Conservation (phyloP, 2,797 vertebrate species). For the Sebastolobus altivelis region DNA sequence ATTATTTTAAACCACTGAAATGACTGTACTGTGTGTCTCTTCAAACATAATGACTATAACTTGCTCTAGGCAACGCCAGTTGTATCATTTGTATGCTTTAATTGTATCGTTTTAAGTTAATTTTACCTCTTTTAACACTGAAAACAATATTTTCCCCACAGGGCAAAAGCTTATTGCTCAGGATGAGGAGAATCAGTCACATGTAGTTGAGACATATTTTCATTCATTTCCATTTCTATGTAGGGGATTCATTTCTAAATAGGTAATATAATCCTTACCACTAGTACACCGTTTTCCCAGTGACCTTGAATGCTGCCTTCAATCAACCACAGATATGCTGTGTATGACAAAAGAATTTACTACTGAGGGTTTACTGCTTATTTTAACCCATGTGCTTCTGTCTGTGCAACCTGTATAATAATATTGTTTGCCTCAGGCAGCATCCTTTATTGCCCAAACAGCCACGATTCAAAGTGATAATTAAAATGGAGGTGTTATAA, state of each 20-base stretch:
- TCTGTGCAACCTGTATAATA: not conserved
- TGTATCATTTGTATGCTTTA: conserved; percentile 5
- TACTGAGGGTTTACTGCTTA: conserved; percentile 16
- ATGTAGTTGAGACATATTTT: conserved; percentile 1
- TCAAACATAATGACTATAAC: not conserved
- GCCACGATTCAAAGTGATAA: conserved; percentile 37
- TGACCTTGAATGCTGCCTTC: conserved; percentile 25
- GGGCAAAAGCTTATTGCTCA: not conserved
- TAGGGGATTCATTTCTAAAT: conserved; percentile 5
- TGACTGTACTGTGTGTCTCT: not conserved
- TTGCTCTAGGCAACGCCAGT: not conserved
- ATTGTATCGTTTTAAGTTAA: not conserved
- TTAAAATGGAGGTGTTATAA: conserved; percentile 45
- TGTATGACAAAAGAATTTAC: not conserved
- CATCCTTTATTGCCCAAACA: conserved; percentile 22
- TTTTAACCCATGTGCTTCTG: not conserved
- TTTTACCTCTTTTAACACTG: not conserved
- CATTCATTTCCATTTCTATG: not conserved
- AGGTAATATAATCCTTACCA: conserved; percentile 15
- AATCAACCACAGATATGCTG: conserved; percentile 12
- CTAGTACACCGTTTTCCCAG: not conserved
- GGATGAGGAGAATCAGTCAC: conserved; percentile 10
- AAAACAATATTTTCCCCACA: not conserved
- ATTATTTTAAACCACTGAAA: not conserved
- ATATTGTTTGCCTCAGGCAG: conserved; percentile 25